Evolutionary conservation across 2,888 invertebrate genomes (phyloP).

Genomic region (Drosophila sordidapex): DNA sequence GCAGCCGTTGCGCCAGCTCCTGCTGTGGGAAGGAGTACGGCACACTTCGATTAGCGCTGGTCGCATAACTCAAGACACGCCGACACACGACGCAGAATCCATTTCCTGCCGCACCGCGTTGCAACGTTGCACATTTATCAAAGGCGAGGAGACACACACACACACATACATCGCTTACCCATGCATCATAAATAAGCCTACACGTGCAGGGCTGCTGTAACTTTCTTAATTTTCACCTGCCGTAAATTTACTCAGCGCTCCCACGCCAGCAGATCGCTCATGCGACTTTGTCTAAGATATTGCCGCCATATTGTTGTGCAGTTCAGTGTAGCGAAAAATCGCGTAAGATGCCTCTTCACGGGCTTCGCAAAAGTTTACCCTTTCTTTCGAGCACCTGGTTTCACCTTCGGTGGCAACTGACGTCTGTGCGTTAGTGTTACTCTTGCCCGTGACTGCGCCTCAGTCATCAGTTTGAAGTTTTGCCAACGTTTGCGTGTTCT

Average conservation of each 20-base stretch:
- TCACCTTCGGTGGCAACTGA: slow-evolving; percentile 7
- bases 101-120: slow-evolving; percentile 50
- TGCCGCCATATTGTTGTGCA: slow-evolving; percentile 64
- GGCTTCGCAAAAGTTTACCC: slow-evolving; percentile 55
- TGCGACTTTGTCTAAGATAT: slow-evolving; percentile 20
- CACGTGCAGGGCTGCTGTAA: slow-evolving; percentile 38
- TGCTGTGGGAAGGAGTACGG: neutral
- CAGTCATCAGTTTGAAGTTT: slow-evolving; percentile 65
- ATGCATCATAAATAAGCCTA: slow-evolving; percentile 68
- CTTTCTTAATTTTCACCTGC: slow-evolving; percentile 71
- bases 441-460: slow-evolving; percentile 34
- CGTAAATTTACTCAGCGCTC: slow-evolving; percentile 55
- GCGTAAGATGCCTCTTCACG: slow-evolving; percentile 58
- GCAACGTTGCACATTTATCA: slow-evolving; percentile 62
- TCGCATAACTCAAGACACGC: slow-evolving; percentile 57
- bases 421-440: slow-evolving; percentile 27
- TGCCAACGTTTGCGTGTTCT: slow-evolving; percentile 50
- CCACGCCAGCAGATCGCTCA: slow-evolving; percentile 24
- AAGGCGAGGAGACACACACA: slow-evolving; percentile 31
- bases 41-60: slow-evolving; percentile 43
- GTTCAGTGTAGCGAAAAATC: slow-evolving; percentile 66
- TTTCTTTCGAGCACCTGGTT: slow-evolving; percentile 17
- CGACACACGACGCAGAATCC: slow-evolving; percentile 45
- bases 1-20: neutral
- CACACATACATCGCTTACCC: slow-evolving; percentile 37